Evolutionary conservation across 1,140 invertebrate species (phyloP), one percentile per base, ranked within the genome.

Genomic region (Maniola jurtina): DNA sequence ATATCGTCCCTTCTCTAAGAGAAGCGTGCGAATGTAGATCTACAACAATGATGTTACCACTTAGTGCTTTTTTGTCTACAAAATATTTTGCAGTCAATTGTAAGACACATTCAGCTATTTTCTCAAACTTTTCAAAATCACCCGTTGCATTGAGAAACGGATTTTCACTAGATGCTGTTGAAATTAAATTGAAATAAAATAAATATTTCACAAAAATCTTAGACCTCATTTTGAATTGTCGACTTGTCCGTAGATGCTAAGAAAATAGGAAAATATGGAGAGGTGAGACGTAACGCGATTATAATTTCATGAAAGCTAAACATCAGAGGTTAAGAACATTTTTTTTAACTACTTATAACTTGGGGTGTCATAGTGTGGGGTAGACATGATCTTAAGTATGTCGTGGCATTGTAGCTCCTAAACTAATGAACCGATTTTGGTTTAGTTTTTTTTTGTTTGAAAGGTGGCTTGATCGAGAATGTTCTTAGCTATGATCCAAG

Each of bases 51-150:
- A 92, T 91, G 66, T 85, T 92, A 35, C 91, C 91, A 58, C 86
- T 89, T 62, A 92, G 61, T n/a, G 88, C 87, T 72, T 84, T 90
- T 67, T 90, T 91, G 63, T 91, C 88, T 0, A 91, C 89, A 52
- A 91, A 92, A 80, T 92, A 91, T 83, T 92, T 91, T 10, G 89
- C 81, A 13, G 88, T 91, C 56, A 92, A 76, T 79, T 88, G 86
- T 75, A 92, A 84, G 75, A 91, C 83, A 69, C 91, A 92, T 69
- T 89, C 81, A 64, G 89, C 88, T 16, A 78, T 85, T 76, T 78
- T 78, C 76, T 73, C 69, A 77, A 77, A 82, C 73, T 85, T 76
- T 68, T 71, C 76, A 54, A 75, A 80, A 71, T 79, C 78, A 65
- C 69, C 81, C 48, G 68, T 72, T 64, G 83, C 75, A 73, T 79